A percentile compares a stretch with the other conserved stretches of the same genome.
Evolutionary conservation across 1,140 invertebrate species (phyloP).

Genomic region (Antheraea pernyi): DNA sequence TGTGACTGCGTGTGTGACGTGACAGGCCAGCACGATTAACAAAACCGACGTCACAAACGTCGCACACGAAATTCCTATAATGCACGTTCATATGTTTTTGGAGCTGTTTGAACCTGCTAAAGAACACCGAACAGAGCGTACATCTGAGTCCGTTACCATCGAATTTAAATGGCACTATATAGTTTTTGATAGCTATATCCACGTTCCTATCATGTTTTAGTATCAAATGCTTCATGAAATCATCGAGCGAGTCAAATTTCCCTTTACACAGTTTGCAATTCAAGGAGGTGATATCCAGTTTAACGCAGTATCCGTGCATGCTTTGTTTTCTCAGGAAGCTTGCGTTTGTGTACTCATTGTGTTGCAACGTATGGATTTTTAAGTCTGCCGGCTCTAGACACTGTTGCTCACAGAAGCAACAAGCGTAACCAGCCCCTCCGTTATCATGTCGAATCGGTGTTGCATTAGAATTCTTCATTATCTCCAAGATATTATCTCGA

Average conservation of each 20-base stretch:
- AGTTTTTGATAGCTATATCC: constrained; percentile 34
- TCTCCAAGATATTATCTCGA: constrained; percentile 31
- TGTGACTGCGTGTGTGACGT: constrained; percentile 41
- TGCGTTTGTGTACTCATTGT: constrained; percentile 26
- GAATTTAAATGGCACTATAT: constrained; percentile 43
- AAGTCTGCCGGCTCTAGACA: constrained; percentile 34
- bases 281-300: constrained; percentile 43
- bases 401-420: constrained; percentile 38
- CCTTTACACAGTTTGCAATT: constrained; percentile 38
- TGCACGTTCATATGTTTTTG: constrained; percentile 59
- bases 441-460: constrained; percentile 40
- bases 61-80: constrained; percentile 53
- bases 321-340: constrained; percentile 33
- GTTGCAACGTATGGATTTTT: constrained; percentile 37
- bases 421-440: constrained; percentile 35
- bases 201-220: constrained; percentile 27
- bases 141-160: constrained; percentile 32
- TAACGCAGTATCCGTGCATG: constrained; percentile 2
- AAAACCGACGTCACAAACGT: constrained; percentile 48
- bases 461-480: constrained; percentile 46
- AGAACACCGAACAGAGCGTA: constrained; percentile 34
- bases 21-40: constrained; percentile 37
- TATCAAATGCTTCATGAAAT: constrained; percentile 33
- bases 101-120: constrained; percentile 49
- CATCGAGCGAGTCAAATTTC: constrained; percentile 27